Base-by-base conservation (phyloP, 2,113 vertebrate genomes). In the Daphoenositta chrysoptera region DNA sequence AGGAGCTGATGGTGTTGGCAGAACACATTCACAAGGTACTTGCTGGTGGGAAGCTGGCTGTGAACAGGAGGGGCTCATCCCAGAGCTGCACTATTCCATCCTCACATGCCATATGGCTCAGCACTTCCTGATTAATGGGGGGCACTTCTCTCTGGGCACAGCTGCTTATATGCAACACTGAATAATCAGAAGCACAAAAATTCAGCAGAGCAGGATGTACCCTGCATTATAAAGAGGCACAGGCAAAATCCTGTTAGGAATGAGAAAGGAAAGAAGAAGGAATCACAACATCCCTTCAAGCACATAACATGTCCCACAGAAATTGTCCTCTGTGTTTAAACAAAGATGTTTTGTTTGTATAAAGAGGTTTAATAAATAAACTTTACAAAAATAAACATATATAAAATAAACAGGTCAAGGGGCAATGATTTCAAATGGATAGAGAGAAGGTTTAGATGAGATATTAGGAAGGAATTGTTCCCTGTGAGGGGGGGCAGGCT, bases 401-500 rank as follows among this genome's bases (percentile, higher is more conserved):
- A 9, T 39, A 26, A 53, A 45, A 66, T 60, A 21, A 82, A 68
- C 19, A 66, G 24, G 24, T 15, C 39, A 45, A 15, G 28, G 33
- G 14, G 15, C n/a, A 61, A 5, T 35, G 61, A 39, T 40, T 60
- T 53, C 47, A 26, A 76, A 53, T 21, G 18, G 11, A 35, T 1
- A 30, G 24, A 53, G 39, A 28, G 39, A 5, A 31, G 23, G 39
- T 11, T 68, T 15, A 56, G 35, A 42, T 63, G 48, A 9, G 28
- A 5, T 26, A 22, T 13, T 9, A 1, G n/a, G 53, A 47, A 30
- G 39, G 10, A 82, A 68, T 60, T 30, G 0, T 6, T 14, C 23
- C 6, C 39, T 21, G 28, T 1, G 15, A 45, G 23, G 27, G 13
- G 2, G 60, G 1, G 0, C 0, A 50, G 4, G 44, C 60, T 14